Evolutionary conservation across 2,888 invertebrate species (phyloP).

Genomic region (Ochropleura plecta): DNA sequence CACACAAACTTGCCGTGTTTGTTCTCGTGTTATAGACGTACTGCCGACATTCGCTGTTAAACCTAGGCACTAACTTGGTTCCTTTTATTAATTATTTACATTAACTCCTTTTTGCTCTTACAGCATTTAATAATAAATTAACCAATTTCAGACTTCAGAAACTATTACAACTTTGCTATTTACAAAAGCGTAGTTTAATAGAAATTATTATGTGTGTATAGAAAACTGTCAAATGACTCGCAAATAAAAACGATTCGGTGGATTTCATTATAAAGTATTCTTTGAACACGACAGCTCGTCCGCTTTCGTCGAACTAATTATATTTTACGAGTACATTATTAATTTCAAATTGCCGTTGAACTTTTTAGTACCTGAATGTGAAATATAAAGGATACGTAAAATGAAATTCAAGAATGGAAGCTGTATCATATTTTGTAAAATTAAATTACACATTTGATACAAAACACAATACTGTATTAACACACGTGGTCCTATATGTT

Average conservation of each 20-base stretch:
- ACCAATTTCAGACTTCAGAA: constrained; percentile 36
- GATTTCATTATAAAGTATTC: constrained; percentile 48
- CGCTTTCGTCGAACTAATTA: constrained; percentile 31
- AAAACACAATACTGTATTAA: constrained; percentile 20
- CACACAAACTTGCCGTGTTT: constrained; percentile 21
- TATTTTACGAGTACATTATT: constrained; percentile 25
- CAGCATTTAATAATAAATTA: constrained; percentile 38
- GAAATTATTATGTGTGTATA: constrained; percentile 37
- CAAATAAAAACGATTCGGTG: constrained; percentile 40
- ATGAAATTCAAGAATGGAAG: constrained; percentile 9
- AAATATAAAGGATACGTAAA: constrained; percentile 6
- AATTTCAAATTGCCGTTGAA: constrained; percentile 11
- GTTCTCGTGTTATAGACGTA: constrained; percentile 23
- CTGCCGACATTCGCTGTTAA: constrained; percentile 18
- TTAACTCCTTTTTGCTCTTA: constrained; percentile 33
- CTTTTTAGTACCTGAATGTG: constrained; percentile 1
- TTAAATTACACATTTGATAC: constrained; percentile 16
- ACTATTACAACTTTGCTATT: constrained; percentile 51
- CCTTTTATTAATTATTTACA: constrained; percentile 47
- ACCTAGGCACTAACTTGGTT: constrained; percentile 10
- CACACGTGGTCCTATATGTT: constrained; percentile 20
- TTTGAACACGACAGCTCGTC: constrained; percentile 32
- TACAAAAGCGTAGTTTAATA: constrained; percentile 40
- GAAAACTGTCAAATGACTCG: constrained; percentile 41
- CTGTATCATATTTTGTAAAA: constrained; percentile 12